Evolutionary conservation across 35 echinoderm and acorn worm genomes (phyloP).

Genomic region (Chiridota heheva): DNA sequence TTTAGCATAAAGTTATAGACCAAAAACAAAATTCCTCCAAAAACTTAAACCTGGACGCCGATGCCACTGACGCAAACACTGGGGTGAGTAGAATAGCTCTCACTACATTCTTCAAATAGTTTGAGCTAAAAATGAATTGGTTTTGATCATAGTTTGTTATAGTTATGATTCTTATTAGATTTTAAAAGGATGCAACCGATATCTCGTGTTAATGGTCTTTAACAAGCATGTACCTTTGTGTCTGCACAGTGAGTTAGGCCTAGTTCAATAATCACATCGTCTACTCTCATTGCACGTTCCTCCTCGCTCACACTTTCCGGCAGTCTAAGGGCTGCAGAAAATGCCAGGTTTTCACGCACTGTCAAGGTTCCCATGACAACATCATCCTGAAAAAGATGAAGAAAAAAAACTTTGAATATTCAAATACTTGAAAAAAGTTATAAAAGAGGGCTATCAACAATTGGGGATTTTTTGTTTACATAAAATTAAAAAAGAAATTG

Average conservation of each 20-base stretch:
- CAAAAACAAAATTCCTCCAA: no score
- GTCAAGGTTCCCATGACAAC: constrained; percentile 99
- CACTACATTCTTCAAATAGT: no score
- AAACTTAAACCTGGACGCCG: no score
- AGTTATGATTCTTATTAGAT: no score
- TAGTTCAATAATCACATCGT: constrained; percentile 79
- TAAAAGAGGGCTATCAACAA: no score
- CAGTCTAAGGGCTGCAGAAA: constrained; percentile 85
- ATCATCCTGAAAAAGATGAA: constrained; percentile 64
- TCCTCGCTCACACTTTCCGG: constrained; percentile 37
- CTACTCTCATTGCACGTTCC: constrained; percentile 70
- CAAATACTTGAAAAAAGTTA: not conserved
- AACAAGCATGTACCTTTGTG: constrained; percentile 67
- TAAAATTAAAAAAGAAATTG: not conserved
- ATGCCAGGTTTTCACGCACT: constrained; percentile 77
- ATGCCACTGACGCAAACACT: no score
- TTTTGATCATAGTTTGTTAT: no score
- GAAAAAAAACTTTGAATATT: not conserved
- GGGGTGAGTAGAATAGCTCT: no score
- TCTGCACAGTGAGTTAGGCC: constrained; percentile 74
- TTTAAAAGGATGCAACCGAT: no score
- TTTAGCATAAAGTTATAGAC: no score
- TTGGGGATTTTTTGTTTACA: not conserved
- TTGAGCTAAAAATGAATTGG: no score
- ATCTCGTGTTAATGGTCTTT: no score